These are phyloP conservation scores for Pavo muticus DNA, from an alignment of 2,113 vertebrate genomes.

Conservation along the genomic window DNA sequence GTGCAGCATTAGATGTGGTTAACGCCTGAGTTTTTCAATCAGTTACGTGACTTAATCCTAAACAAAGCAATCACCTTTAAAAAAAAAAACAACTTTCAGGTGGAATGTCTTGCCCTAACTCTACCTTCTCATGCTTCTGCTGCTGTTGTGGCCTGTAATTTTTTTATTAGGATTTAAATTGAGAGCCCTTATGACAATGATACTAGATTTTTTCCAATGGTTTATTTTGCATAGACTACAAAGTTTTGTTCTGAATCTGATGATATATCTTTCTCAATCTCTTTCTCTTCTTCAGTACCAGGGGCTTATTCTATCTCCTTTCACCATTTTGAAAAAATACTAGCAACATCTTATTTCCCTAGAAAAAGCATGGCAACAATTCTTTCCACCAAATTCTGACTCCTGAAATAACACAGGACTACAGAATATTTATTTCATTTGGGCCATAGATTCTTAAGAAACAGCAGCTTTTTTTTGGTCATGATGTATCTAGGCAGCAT, in stretches of 20 bases:
- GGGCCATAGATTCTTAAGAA: not conserved
- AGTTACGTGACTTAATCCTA: not conserved
- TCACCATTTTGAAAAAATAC: not conserved
- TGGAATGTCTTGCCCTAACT: not conserved
- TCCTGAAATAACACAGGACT: not conserved
- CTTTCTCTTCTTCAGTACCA: not conserved
- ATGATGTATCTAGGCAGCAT: not conserved
- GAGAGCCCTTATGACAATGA: not conserved
- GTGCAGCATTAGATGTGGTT: not conserved
- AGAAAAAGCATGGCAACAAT: not conserved
- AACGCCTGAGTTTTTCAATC: not conserved
- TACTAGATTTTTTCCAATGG: not conserved
- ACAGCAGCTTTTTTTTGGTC: not conserved
- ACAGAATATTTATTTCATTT: not conserved
- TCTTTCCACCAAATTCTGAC: not conserved
- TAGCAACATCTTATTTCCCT: not conserved
- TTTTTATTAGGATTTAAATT: not conserved
- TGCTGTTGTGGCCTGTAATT: not conserved
- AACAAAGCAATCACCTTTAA: not conserved
- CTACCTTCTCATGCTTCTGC: not conserved
- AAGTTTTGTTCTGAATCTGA: not conserved
- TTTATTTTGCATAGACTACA: not conserved
- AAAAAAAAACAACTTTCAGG: not conserved
- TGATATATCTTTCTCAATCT: not conserved
- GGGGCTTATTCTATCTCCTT: not conserved